Percentiles rank a stretch among this genome's conserved stretches.
Conservation (phyloP, 1,140 invertebrate genomes). For the Chelonus insularis region DNA sequence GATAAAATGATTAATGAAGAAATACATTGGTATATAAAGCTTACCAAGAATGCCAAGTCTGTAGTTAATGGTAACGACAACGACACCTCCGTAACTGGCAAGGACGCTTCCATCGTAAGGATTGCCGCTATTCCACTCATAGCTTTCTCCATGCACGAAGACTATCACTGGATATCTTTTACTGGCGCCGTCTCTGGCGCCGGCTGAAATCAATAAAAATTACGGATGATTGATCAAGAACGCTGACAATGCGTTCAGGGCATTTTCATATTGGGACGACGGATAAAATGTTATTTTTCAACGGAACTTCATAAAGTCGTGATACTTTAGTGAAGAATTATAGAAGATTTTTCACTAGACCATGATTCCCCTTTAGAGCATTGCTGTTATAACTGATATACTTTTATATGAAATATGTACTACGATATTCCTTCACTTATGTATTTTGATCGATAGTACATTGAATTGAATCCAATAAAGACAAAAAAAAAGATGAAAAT, state of each 20-base stretch:
- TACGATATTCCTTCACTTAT: neutral
- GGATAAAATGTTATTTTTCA: conserved; percentile 36
- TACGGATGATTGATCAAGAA: conserved; percentile 39
- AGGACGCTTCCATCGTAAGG: conserved; percentile 93
- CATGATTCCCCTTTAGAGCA: neutral
- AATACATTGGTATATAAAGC: conserved; percentile 42
- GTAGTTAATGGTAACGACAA: conserved; percentile 97
- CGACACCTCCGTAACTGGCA: conserved; percentile 87
- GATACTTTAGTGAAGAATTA: conserved; percentile 24
- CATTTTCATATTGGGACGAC: conserved; percentile 10
- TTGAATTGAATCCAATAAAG: neutral
- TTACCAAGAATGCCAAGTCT: conserved; percentile 93
- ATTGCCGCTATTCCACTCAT: conserved; percentile 95
- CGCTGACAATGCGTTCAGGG: conserved; percentile 24
- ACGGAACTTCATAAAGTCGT: conserved; percentile 34
- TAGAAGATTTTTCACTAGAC: neutral
- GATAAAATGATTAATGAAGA: neutral
- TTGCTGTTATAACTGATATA: neutral
- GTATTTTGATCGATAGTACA: neutral
- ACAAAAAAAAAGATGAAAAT: neutral
- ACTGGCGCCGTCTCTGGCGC: conserved; percentile 66
- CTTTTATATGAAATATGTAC: conserved; percentile 1
- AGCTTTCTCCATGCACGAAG: conserved; percentile 95
- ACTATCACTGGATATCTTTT: conserved; percentile 84
- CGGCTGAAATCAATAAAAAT: conserved; percentile 66